Evolutionary conservation across 2,113 vertebrate genomes (phyloP), one percentile per base, ranked within the genome.

Genomic region (Neogale vison): DNA sequence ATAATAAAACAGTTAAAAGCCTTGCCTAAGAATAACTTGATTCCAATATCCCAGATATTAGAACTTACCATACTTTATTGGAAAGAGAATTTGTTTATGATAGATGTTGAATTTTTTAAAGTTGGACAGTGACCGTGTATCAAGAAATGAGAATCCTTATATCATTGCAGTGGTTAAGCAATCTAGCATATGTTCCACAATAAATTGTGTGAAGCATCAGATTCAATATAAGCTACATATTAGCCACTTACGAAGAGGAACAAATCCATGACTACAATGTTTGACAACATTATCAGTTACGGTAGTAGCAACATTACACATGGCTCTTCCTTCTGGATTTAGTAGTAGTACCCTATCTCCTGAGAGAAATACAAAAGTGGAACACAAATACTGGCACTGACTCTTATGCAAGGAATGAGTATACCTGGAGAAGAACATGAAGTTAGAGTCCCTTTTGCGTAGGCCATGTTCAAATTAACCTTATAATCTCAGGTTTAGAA

Each of bases 201-300:
- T 92, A 96, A 98, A 93, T 97, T 93, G 89, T 96, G 89, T 95
- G 94, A 91, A 90, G 39, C 82, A 96, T 94, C 96, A 88, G 89
- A 89, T 94, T 97, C 93, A 97, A 84, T 95, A 89, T 71, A 83
- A 96, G 92, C 90, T 88, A 81, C 65, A 65, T 93, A 89, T 95
- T 88, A 96, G 85, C 93, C 65, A 96, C 96, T 97, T 97, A 96
- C 82, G 91, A 69, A 79, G 69, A 89, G 83, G 55, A 98, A 77
- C 92, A 74, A 95, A 98, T 83, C 67, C 86, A 69, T 90, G 86
- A 90, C 92, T 95, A 34, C 88, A 86, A 8, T 81, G 65, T 65
- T 8, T 72, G 88, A 71, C 91, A 91, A 89, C 71, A 55, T 93
- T 90, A 94, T 97, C 96, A 95, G 72, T 98, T 97, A 97, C 18